Evolutionary conservation across 2,888 invertebrate species (phyloP), one percentile per base, ranked within the genome.

Genomic region (Unio delphinus): DNA sequence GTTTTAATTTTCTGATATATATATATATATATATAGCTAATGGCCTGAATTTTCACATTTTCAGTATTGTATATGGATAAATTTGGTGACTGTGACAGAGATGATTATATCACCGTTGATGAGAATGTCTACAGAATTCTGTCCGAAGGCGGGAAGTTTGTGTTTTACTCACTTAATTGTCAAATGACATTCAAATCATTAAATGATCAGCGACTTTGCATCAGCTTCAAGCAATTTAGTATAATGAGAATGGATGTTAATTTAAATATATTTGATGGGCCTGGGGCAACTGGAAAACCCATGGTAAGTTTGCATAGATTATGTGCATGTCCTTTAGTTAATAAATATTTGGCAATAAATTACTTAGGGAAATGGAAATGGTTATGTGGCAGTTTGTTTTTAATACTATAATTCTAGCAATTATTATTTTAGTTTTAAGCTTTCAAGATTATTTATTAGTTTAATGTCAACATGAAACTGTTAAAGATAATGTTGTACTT

Each of bases 141-240:
- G n/a, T 70, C 77, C 0, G 64, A 69, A 11, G 80, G 81, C 28
- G 78, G 70, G 5, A 72, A 76, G 17, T 45, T 45, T 45, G 70
- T 72, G 0, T 81, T 83, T 62, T 79, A 82, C 64, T 79, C 76
- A 15, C 64, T 78, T 17, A 65, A 63, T n/a, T 85, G 85, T 69
- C 68, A 68, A 20, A 73, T 85, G 64, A 79, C 74, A 45, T 83
- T 85, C 71, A 77, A 78, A 67, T 76, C 83, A 1, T 73, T 73
- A 20, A 23, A 70, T 11, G 76, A 79, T 34, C 76, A 80, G 30
- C 77, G 81, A 64, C 65, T 85, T 26, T 85, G 85, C 67, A 64
- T 83, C 15, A 79, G 79, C 54, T 83, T 85, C 72, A 71, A 73
- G 15, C 65, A 70, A 6, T 73, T 80, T 34, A 23, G 63, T 1